Conservation (phyloP, 2,888 invertebrate species). For the Cerastis leucographa region DNA sequence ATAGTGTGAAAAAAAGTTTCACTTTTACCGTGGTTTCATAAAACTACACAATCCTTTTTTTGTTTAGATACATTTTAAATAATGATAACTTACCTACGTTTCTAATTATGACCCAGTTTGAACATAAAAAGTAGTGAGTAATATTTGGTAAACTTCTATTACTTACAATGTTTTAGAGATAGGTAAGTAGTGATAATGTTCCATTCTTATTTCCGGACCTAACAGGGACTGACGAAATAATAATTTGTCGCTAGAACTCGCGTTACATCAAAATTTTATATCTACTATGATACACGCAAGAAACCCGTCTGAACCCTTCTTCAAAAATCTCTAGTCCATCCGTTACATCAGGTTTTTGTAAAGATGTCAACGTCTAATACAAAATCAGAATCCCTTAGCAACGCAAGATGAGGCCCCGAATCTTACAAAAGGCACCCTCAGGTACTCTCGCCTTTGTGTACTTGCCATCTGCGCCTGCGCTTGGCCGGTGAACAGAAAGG, state of each 20-base stretch:
- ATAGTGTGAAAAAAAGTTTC: no score
- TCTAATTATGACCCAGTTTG: no score
- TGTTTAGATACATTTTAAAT: no score
- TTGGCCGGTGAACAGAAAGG: slow-evolving; percentile 51
- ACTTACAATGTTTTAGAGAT: neutral
- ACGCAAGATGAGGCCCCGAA: slow-evolving; percentile 25
- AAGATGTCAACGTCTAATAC: slow-evolving; percentile 13
- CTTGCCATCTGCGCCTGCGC: slow-evolving; percentile 52
- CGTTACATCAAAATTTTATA: neutral
- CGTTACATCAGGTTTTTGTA: slow-evolving; percentile 17
- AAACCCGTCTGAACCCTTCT: neutral
- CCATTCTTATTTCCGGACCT: slow-evolving; percentile 17
- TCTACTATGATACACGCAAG: neutral
- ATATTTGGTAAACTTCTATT: neutral
- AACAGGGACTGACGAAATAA: slow-evolving; percentile 7
- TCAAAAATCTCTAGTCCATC: neutral
- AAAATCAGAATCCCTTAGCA: slow-evolving; percentile 38
- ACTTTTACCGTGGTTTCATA: no score
- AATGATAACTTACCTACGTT: no score
- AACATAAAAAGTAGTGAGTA: neutral
- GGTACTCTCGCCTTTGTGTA: slow-evolving; percentile 44
- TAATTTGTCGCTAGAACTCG: slow-evolving; percentile 1
- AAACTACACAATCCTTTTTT: no score
- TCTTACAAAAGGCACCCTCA: slow-evolving; percentile 56
- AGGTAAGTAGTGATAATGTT: slow-evolving; percentile 1